phyloP scores from a whole-genome alignment of 2,797 vertebrate genomes.

The Acipenser transmontanus region DNA sequence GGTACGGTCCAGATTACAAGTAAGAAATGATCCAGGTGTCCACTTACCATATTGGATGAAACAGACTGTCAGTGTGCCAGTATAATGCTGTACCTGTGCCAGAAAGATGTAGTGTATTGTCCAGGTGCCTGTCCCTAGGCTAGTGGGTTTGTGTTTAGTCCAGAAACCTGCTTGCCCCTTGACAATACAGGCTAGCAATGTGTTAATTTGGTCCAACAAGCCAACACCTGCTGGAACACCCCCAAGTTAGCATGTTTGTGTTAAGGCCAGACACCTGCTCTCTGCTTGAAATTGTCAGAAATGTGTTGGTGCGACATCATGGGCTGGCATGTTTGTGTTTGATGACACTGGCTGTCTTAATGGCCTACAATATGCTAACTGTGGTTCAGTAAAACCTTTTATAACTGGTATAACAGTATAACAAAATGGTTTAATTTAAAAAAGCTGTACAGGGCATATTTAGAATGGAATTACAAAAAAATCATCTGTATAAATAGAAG shows the following conservation, averaged over 20 bases:
- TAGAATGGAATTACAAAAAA: too few relatives aligned
- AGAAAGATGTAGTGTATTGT: not conserved
- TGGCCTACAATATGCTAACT: too few relatives aligned
- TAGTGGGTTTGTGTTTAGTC: not conserved
- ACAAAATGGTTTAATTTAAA: too few relatives aligned
- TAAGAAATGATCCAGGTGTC: conserved; percentile 5
- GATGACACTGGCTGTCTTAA: too few relatives aligned
- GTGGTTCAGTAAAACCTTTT: too few relatives aligned
- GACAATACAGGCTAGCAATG: not conserved
- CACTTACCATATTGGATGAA: conserved; percentile 5
- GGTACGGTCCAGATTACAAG: too few relatives aligned
- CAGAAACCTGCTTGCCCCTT: not conserved
- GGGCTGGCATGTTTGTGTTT: too few relatives aligned
- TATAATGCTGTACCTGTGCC: not conserved
- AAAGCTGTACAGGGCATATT: too few relatives aligned
- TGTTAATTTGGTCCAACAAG: not conserved
- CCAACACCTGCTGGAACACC: not conserved
- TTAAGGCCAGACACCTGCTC: not conserved
- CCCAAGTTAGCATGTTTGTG: not conserved
- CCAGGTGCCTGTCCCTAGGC: not conserved
- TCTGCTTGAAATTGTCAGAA: not conserved
- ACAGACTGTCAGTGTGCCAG: not conserved
- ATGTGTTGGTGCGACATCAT: too few relatives aligned
- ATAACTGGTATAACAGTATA: too few relatives aligned
- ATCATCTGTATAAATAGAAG: too few relatives aligned